A percentile compares a stretch with the other conserved stretches of the same genome.
Evolutionary conservation across 2,113 vertebrate genomes (phyloP).

Genomic region (Peromyscus polionotus): DNA sequence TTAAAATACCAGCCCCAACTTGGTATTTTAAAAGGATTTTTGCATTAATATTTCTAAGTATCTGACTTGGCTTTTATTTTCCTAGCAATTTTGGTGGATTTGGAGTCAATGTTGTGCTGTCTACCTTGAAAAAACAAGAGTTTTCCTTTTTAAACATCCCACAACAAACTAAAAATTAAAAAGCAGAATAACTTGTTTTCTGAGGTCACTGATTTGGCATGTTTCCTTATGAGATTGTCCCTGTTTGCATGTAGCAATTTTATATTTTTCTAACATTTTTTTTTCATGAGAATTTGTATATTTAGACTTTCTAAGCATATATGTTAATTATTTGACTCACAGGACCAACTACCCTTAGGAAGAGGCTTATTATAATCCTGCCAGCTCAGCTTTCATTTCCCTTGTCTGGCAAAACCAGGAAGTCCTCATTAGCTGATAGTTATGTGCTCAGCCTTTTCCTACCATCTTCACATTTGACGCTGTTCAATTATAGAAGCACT

Average conservation of each 20-base stretch:
- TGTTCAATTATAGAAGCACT: background rate
- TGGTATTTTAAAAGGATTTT: background rate
- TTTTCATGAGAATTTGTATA: background rate
- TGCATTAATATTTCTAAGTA: background rate
- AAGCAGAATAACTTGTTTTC: background rate
- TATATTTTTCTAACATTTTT: background rate
- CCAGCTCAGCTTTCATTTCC: background rate
- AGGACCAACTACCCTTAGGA: background rate
- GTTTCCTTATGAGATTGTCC: background rate
- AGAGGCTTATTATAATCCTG: background rate
- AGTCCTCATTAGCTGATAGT: background rate
- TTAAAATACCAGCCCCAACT: background rate
- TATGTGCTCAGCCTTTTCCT: no score
- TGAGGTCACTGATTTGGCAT: background rate
- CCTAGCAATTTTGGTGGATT: background rate
- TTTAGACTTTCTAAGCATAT: background rate
- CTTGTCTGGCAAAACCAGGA: background rate
- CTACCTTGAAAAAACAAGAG: background rate
- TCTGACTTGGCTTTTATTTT: conserved; percentile 24
- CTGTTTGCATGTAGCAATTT: conserved; percentile 6
- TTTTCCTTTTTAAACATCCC: background rate
- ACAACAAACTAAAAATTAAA: conserved; percentile 43
- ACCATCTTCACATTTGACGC: background rate
- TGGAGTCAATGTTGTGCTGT: conserved; percentile 13
- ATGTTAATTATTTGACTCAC: background rate